Evolutionary conservation across 2,113 vertebrate species (phyloP), one percentile per base, ranked within the genome.

Genomic region (Thunnus maccoyii): DNA sequence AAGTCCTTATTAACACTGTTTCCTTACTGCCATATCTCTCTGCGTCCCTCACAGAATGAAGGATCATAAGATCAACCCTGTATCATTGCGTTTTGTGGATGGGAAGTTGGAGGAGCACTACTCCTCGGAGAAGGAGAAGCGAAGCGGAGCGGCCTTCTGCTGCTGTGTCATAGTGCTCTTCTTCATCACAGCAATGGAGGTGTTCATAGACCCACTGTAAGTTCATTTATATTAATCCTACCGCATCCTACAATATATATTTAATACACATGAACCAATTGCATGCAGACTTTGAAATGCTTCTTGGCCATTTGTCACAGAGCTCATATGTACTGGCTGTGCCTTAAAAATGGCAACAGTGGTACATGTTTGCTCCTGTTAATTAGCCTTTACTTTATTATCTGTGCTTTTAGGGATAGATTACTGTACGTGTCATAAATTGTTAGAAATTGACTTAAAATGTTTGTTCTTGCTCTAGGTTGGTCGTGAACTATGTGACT

Each of bases 41-140:
- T 77, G 12, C 47, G 4, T 67, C 62, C 60, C 20, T 72, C 30
- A 18, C 80, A 98, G 97, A 85, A 84, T 96, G 66, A 97, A 96
- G 89, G 95, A 96, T 84, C 96, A 96, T 75, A 90, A 95, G 88
- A 96, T 97, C 7, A 96, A 96, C 68, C 78, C 92, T 0, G 79
- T 97, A 18, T 96, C 96, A 32, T 92, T 99, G 88, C 91, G 95
- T 10, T 99, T 99, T 85, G 88, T 96, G 65, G 97, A 97, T 51
- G 92, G 94, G 0, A 95, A 96, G 46, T 90, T 99, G 91, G 98
- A 99, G 83, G 95, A 93, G 0, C 96, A 95, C 18, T 99, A 97
- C 93, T 98, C 97, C 0, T 95, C 97, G 18, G 97, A 99, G 93
- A 98, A 97, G 90, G 98, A 99, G 76, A 97, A 95, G 85, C 96